A percentile compares a stretch with the other conserved stretches of the same genome.
These are phyloP conservation scores for Conomelus anceps DNA, from an alignment of 2,888 invertebrate genomes.

Conservation along the genomic window DNA sequence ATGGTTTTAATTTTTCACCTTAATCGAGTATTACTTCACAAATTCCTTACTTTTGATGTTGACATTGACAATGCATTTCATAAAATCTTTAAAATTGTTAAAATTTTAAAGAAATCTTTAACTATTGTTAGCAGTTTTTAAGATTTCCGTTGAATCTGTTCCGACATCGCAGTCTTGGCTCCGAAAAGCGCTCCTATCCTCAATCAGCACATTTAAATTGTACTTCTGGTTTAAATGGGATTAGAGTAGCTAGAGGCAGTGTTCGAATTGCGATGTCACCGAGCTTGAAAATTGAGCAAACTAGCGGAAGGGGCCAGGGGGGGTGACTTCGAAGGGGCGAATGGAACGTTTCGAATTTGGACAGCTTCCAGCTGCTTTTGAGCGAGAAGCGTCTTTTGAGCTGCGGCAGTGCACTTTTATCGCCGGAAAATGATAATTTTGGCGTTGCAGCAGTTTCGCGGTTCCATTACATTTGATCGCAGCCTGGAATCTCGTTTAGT, in stretches of 20 bases:
- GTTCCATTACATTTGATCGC: not conserved
- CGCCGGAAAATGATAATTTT: not conserved
- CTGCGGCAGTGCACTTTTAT: not conserved
- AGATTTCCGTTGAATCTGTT: not conserved
- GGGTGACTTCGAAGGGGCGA: not conserved
- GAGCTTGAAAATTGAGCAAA: not conserved
- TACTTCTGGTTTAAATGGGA: not conserved
- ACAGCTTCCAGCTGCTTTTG: not conserved
- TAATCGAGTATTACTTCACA: too few relatives aligned
- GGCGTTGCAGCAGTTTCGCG: not conserved
- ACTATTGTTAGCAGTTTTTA: too few relatives aligned
- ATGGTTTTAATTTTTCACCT: too few relatives aligned
- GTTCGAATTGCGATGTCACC: not conserved
- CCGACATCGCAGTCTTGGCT: not conserved
- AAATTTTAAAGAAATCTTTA: too few relatives aligned
- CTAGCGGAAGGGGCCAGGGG: not conserved
- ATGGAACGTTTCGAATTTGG: not conserved
- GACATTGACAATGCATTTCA: too few relatives aligned
- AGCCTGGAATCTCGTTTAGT: not conserved
- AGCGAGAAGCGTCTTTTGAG: not conserved
- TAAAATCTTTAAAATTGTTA: too few relatives aligned
- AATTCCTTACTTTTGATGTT: too few relatives aligned
- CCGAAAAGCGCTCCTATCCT: not conserved
- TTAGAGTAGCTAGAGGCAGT: not conserved
- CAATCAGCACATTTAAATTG: not conserved